Conservation (phyloP, 64 coral and sea anemone genomes). For the Hydrozoanthus tunicans region DNA sequence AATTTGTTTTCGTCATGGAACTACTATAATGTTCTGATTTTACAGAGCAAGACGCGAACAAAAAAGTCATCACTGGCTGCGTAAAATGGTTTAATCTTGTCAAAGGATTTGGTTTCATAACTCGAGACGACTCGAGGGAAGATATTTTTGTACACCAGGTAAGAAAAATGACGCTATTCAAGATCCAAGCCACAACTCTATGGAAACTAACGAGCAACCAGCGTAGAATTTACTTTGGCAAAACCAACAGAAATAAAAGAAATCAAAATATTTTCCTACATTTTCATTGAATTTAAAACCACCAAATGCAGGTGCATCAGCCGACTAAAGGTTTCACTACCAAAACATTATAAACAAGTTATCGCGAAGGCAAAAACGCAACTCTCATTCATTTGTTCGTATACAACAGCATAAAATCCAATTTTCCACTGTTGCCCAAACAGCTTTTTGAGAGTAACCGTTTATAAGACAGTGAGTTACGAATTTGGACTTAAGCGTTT, state of each 20-base stretch:
- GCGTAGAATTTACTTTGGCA: too few relatives aligned
- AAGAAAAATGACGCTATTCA: neutral
- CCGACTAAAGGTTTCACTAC: neutral
- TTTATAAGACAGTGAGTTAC: neutral
- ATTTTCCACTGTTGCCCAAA: neutral
- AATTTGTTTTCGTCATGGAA: neutral
- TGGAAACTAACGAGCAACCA: neutral
- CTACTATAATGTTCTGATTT: neutral
- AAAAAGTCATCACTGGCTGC: constrained; percentile 56
- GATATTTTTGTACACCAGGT: constrained; percentile 94
- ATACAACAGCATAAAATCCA: neutral
- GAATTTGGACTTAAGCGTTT: neutral
- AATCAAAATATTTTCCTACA: neutral
- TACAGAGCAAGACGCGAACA: constrained; percentile 12
- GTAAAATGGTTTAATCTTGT: constrained; percentile 94
- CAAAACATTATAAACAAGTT: neutral
- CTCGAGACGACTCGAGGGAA: constrained; percentile 70
- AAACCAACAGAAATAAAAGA: neutral
- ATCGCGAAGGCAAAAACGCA: neutral
- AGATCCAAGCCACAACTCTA: neutral
- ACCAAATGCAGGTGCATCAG: neutral
- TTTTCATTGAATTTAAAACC: constrained; percentile 2
- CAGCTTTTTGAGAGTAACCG: neutral
- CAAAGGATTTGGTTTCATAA: constrained; percentile 94
- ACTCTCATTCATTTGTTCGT: neutral